These are phyloP conservation scores for Chrysotoxum bicinctum DNA, from an alignment of 2,888 invertebrate genomes.

Conservation along the genomic window DNA sequence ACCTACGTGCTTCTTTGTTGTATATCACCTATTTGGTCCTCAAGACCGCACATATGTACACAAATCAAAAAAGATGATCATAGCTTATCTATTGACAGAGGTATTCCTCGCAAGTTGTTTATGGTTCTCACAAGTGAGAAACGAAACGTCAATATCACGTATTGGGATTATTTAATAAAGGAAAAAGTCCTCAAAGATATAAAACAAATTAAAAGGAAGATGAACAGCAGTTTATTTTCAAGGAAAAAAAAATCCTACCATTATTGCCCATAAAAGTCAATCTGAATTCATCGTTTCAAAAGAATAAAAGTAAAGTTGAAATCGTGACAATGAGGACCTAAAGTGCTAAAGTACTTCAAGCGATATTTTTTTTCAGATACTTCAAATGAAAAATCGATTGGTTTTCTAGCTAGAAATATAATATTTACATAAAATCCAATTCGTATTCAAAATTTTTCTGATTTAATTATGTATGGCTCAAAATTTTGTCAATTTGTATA, in stretches of 20 bases:
- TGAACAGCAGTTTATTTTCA: not conserved
- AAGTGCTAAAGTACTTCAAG: not conserved
- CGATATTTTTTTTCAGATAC: not conserved
- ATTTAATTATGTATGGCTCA: not conserved
- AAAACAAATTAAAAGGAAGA: not conserved
- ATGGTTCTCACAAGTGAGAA: slow-evolving; percentile 25
- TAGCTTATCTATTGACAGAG: slow-evolving; percentile 1
- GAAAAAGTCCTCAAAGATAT: not conserved
- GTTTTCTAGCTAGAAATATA: not conserved
- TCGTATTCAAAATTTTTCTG: slow-evolving; percentile 1
- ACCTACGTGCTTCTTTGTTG: not conserved
- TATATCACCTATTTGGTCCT: not conserved
- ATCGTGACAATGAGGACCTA: not conserved
- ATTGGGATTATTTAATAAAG: not conserved
- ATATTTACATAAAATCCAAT: not conserved
- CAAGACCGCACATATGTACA: not conserved
- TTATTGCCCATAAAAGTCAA: too few species aligned
- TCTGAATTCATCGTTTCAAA: not conserved
- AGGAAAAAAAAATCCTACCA: not conserved
- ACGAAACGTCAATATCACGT: not conserved
- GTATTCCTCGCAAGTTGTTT: not conserved
- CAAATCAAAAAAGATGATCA: slow-evolving; percentile 1
- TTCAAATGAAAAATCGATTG: not conserved
- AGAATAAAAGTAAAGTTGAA: not conserved
- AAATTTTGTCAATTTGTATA: too few species aligned